A percentile compares a stretch with the other conserved stretches of the same genome.
Evolutionary conservation across 2,888 invertebrate genomes (phyloP).

Genomic region (Lycaena phlaeas): DNA sequence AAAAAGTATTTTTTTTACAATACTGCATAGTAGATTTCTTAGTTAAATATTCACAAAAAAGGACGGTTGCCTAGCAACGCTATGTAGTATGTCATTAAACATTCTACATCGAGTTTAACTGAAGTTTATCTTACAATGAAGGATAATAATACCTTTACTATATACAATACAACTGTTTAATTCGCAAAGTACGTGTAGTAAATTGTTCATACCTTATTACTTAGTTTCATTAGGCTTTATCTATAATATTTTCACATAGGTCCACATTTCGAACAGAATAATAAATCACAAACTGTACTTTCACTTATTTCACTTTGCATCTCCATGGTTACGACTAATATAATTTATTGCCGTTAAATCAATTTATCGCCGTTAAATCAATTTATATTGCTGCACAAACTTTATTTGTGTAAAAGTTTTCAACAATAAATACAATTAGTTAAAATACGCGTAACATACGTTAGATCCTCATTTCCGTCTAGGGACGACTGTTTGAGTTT

Average conservation of each 20-base stretch:
- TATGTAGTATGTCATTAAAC: no score
- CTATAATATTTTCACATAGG: constrained; percentile 47
- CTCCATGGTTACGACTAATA: not conserved
- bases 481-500: constrained; percentile 2
- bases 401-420: constrained; percentile 1
- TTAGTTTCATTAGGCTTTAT: constrained; percentile 52
- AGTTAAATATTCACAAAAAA: no score
- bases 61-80: no score
- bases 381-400: not conserved
- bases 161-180: no score
- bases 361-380: not conserved
- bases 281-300: constrained; percentile 46
- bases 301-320: constrained; percentile 27
- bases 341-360: not conserved
- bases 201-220: constrained; percentile 48
- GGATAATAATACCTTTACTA: no score
- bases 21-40: no score
- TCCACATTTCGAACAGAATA: constrained; percentile 54
- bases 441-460: constrained; percentile 2
- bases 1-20: no score
- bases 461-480: not conserved
- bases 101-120: no score
- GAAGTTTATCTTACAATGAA: no score
- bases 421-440: not conserved
- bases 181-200: no score